Evolutionary conservation across 2,113 vertebrate genomes (phyloP), one percentile per base, ranked within the genome.

Genomic region (Tupaia tana): DNA sequence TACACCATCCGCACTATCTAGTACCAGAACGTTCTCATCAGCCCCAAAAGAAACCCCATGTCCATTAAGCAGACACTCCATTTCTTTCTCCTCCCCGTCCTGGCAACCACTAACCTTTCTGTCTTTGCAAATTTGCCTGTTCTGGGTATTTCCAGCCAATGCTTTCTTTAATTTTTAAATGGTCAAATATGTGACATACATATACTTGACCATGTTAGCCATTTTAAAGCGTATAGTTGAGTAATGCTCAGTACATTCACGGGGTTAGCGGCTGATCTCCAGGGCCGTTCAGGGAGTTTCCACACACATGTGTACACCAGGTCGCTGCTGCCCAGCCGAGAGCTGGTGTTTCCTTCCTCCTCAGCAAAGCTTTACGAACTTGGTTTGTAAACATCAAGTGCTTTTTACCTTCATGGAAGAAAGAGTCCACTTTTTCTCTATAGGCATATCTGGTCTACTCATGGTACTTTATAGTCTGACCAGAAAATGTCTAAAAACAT

Each of bases 221-320:
- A 0, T 3, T 15, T 31, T 9, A 9, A 29, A 77, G 20, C 2
- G 0, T 22, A 2, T 0, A 0, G 24, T 34, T 9, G 12, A 2
- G 69, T 7, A 7, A 20, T 6, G 1, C 7, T 14, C 6, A 1
- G 83, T 0, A 0, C 19, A 0, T 27, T 10, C 19, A 1, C 0
- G 0, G 6, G 6, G 19, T 7, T 1, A 16, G 73, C 79, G 6
- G 0, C 14, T 11, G 0, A 2, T 1, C 27, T 43, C 24, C 61
- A 69, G 29, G 9, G 7, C 20, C 1, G 0, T 0, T 0, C 52
- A 2, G 64, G 2, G 27, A 5, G 0, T 67, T n/a, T 18, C 7
- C 54, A 2, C 56, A 6, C 34, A 1, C 25, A 43, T 43, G 43
- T 16, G 19, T 2, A 3, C 8, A 16, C 43, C 2, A 0, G 83